Evolutionary conservation across 2,797 vertebrate species (phyloP).

Genomic region (Sciurus carolinensis): DNA sequence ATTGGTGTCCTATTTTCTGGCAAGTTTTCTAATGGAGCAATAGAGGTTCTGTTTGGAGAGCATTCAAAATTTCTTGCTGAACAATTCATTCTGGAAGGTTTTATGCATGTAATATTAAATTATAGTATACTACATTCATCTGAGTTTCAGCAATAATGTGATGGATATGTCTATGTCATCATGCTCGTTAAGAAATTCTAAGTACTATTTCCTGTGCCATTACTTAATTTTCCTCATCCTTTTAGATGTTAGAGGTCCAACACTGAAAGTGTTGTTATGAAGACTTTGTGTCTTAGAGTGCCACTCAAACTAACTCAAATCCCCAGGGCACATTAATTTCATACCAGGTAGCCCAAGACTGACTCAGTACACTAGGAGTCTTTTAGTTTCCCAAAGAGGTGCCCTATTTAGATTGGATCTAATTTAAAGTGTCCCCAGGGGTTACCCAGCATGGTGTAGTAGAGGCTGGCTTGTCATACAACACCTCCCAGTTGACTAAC

Average conservation of each 20-base stretch:
- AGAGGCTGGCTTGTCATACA: neutral
- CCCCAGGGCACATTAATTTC: neutral
- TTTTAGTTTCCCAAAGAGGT: neutral
- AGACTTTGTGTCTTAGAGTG: neutral
- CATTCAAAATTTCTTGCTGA: neutral
- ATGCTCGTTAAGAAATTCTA: slow-evolving; percentile 43
- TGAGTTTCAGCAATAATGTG: neutral
- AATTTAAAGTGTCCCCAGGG: neutral
- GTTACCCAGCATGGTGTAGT: neutral
- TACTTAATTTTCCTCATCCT: neutral
- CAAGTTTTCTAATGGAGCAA: neutral
- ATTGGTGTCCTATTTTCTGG: neutral
- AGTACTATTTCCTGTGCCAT: neutral
- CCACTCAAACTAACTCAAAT: neutral
- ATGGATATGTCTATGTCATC: slow-evolving; percentile 11
- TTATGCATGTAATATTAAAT: neutral
- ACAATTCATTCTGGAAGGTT: neutral
- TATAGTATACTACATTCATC: neutral
- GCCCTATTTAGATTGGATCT: neutral
- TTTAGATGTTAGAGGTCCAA: neutral
- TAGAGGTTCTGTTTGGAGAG: neutral
- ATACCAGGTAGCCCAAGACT: neutral
- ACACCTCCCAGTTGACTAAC: neutral
- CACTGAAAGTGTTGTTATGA: neutral
- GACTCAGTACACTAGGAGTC: neutral